A percentile compares a stretch with the other conserved stretches of the same genome.
Conservation (phyloP, 2,888 invertebrate genomes). For the Griposia aprilina region DNA sequence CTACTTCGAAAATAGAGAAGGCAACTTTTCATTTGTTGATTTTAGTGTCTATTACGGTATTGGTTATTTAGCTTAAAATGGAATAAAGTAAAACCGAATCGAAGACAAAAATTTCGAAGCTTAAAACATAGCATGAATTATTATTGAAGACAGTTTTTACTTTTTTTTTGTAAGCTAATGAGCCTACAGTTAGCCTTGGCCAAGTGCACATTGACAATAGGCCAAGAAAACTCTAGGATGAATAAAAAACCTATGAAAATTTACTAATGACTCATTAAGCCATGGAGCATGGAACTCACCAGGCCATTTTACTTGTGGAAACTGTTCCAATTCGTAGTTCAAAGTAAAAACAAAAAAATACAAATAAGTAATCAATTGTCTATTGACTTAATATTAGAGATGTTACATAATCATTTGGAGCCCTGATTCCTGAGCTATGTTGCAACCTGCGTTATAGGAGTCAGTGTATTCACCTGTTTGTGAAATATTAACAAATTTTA, state of each 20-base stretch:
- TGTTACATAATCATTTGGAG: not conserved
- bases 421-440: not conserved
- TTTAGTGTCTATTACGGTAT: not conserved
- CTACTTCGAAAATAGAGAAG: not conserved
- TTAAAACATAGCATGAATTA: not conserved
- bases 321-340: not conserved
- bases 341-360: not conserved
- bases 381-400: not conserved
- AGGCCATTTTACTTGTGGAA: not conserved
- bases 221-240: constrained; percentile 4
- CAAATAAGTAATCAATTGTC: not conserved
- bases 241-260: not conserved
- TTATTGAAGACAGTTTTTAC: not conserved
- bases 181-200: not conserved
- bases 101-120: not conserved
- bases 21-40: not conserved
- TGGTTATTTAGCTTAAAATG: not conserved
- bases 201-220: constrained; percentile 25
- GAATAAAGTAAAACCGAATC: not conserved
- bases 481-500: not conserved
- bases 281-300: not conserved
- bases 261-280: constrained; percentile 14
- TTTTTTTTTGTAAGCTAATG: constrained; percentile 13
- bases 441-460: not conserved
- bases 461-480: not conserved